Evolutionary conservation across 2,888 invertebrate genomes (phyloP).

Genomic region (Camponotus fellah): DNA sequence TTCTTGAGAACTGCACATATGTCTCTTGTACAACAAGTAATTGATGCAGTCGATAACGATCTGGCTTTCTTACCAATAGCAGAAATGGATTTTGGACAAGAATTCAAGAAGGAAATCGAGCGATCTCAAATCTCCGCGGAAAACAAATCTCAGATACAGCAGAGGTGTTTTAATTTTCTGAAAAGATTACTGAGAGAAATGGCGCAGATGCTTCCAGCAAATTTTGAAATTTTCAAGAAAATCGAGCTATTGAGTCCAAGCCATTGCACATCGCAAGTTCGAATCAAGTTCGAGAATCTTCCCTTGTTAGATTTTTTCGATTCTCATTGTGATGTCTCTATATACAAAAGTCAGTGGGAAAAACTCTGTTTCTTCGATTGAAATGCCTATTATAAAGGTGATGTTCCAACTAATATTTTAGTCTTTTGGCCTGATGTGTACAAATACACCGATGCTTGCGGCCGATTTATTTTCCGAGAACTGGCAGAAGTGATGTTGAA

Average conservation of each 20-base stretch:
- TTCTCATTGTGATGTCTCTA: not conserved
- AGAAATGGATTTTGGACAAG: constrained; percentile 10
- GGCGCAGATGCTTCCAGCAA: constrained; percentile 6
- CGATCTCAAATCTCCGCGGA: not conserved
- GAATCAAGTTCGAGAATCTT: too few species aligned
- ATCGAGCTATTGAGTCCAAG: not conserved
- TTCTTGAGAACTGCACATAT: not conserved
- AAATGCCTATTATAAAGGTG: not conserved
- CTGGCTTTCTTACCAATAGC: not conserved
- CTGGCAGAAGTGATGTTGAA: not conserved
- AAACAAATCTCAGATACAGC: constrained; percentile 4
- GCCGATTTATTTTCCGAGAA: constrained; percentile 17
- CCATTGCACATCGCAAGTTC: constrained; percentile 6
- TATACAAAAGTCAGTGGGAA: constrained; percentile 2
- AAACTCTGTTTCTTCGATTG: not conserved
- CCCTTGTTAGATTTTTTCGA: not conserved
- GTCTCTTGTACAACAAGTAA: not conserved
- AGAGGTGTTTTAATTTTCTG: not conserved
- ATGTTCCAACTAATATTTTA: constrained; percentile 12
- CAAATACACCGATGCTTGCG: not conserved
- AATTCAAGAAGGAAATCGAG: not conserved
- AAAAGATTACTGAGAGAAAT: not conserved
- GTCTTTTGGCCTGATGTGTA: constrained; percentile 10
- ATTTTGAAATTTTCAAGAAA: constrained; percentile 7
- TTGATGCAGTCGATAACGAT: constrained; percentile 4